Evolutionary conservation across 2,113 vertebrate species (phyloP), one percentile per base, ranked within the genome.

Genomic region (Limanda limanda): DNA sequence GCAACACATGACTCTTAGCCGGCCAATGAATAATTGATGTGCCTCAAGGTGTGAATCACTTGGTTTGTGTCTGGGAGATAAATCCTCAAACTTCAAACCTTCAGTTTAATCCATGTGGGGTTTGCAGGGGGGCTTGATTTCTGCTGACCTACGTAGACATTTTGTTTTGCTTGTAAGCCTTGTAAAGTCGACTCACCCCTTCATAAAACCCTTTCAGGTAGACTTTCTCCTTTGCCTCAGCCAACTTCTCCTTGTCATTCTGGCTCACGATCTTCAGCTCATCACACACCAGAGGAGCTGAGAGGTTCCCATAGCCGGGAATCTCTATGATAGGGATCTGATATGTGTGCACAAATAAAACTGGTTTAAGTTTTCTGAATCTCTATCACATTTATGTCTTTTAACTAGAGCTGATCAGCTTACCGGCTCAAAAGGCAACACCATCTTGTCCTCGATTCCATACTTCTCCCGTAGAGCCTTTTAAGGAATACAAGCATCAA

Each of bases 121-220:
- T 4, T 45, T 56, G 11, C 25, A 66, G 13, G 77, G 20, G 21
- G 23, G n/a, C 55, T 12, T 21, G 9, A 21, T 63, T 75, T 51
- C 61, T 76, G 71, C 66, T 70, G 71, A 71, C 10, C 58, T 45
- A 24, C 56, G 27, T 6, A 47, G 55, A 20, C 6, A 5, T 54
- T 54, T 54, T 7, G 12, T 42, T 37, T 17, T 55, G 13, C 23
- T 54, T 11, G 60, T 25, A 45, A 57, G 21, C 1, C 31, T 31
- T 4, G 24, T 12, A 11, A 25, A 27, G 23, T 12, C 0, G 63
- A 94, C 97, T 96, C 92, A 99, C 98, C 83, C 98, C 98, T 63
- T 99, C 98, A 88, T 99, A 99, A 92, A 99, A 99, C 62, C 95
- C 98, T 86, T 97, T 98, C 55, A 99, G 92, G 88, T 99, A 99